Evolutionary conservation across 2,113 vertebrate species (phyloP).

Genomic region (Calidris pygmaea): DNA sequence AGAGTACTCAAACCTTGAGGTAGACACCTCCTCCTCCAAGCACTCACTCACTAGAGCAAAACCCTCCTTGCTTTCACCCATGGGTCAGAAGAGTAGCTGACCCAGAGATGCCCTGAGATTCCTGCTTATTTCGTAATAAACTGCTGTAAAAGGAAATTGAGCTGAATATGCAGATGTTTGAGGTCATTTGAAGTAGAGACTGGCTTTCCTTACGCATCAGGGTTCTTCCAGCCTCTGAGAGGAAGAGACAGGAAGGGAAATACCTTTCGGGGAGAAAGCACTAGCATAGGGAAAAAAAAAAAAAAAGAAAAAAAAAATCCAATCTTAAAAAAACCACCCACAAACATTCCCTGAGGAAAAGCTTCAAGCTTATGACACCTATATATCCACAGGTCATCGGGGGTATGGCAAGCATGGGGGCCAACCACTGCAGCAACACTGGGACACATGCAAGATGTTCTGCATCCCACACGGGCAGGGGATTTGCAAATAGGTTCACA

Average conservation of each 20-base stretch:
- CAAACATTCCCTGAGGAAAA: background rate
- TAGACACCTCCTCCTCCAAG: background rate
- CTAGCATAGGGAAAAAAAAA: background rate
- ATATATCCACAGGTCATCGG: background rate
- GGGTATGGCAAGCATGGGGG: fast-evolving
- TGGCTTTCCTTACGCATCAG: background rate
- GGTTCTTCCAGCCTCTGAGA: background rate
- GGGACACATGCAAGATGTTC: background rate
- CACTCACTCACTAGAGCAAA: fast-evolving
- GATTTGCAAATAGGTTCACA: background rate
- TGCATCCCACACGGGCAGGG: background rate
- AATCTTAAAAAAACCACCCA: background rate
- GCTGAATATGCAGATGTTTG: background rate
- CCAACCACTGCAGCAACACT: fast-evolving
- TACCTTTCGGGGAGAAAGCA: background rate
- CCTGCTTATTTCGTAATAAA: background rate
- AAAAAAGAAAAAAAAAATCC: too few relatives aligned
- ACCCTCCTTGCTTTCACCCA: background rate
- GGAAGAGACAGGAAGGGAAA: background rate
- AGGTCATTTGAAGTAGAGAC: background rate
- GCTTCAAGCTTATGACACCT: background rate
- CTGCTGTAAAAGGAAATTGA: background rate
- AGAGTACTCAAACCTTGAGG: background rate
- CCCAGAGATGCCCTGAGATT: background rate
- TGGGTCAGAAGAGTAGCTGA: background rate